Percentiles rank a stretch among this genome's conserved stretches.
Conservation (phyloP, 2,113 vertebrate species). For the Trogon melanurus region DNA sequence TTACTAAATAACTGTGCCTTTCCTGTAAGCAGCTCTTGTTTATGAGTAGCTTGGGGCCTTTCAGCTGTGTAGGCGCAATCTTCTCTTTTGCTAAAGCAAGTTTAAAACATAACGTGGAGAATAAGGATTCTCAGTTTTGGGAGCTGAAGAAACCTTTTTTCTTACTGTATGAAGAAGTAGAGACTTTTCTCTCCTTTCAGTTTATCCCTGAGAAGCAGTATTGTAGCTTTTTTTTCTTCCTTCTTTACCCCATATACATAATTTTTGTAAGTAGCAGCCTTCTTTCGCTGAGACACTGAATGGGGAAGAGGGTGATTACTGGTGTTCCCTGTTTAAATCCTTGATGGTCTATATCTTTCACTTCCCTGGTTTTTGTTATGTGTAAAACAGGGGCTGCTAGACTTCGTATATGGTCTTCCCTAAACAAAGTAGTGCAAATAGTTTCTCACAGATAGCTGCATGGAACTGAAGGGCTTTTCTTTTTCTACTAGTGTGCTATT, state of each 20-base stretch:
- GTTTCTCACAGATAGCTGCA: neutral
- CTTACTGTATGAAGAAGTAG: neutral
- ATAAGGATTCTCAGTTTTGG: neutral
- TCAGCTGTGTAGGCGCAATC: neutral
- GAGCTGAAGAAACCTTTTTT: neutral
- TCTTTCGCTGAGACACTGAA: fast-evolving
- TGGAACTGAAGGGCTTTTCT: neutral
- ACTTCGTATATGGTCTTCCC: neutral
- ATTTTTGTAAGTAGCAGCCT: neutral
- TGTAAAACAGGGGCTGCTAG: neutral
- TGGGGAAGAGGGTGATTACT: neutral
- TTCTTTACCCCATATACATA: fast-evolving
- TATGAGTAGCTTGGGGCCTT: neutral
- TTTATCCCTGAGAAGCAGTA: neutral
- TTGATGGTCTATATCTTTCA: neutral
- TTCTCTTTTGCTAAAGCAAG: neutral
- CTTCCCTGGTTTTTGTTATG: neutral
- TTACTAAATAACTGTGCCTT: neutral
- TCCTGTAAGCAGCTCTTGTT: neutral
- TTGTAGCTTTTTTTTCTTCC: neutral
- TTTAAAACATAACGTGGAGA: neutral
- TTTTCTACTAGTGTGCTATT: neutral
- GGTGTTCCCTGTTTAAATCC: neutral
- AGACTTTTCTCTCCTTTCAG: neutral
- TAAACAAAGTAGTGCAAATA: neutral